phyloP scores from a whole-genome alignment of 2,888 invertebrate genomes.

The Epistrophe eligans region DNA sequence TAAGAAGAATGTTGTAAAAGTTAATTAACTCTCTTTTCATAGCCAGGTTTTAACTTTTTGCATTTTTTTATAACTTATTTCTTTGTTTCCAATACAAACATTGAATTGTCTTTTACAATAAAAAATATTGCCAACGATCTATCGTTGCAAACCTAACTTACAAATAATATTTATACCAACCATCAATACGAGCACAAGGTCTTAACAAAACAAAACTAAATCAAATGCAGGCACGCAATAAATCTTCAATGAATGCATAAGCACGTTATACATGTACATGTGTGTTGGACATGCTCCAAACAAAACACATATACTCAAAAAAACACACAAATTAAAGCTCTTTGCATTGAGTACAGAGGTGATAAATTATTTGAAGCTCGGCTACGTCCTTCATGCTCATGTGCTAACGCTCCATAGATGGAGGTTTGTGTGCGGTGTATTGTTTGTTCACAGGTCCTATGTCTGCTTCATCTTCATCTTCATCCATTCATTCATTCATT shows the following conservation, averaged over 20 bases:
- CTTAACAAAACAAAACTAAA: constrained; percentile 67
- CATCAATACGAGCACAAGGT: constrained; percentile 40
- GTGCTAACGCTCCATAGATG: not conserved
- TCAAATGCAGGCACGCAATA: constrained; percentile 74
- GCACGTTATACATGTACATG: not conserved
- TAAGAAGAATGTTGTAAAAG: no score
- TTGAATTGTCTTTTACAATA: not conserved
- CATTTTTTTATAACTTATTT: no score
- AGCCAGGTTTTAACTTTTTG: no score
- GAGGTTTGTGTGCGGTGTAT: constrained; percentile 19
- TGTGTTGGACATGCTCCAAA: constrained; percentile 40
- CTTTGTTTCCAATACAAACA: no score
- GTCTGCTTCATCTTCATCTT: constrained; percentile 62
- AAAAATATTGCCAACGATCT: not conserved
- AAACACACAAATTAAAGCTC: constrained; percentile 9
- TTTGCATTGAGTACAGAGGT: constrained; percentile 43
- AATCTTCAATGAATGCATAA: constrained; percentile 63
- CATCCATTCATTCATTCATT: constrained; percentile 71
- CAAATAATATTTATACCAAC: constrained; percentile 50
- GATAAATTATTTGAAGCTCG: constrained; percentile 72
- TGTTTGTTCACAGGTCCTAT: constrained; percentile 57
- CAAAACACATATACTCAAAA: not conserved
- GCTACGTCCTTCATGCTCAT: constrained; percentile 28
- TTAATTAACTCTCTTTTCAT: no score
- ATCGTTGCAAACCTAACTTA: constrained; percentile 57